phyloP scores from a whole-genome alignment of 2,888 invertebrate genomes.

The Agrypnus murinus region DNA sequence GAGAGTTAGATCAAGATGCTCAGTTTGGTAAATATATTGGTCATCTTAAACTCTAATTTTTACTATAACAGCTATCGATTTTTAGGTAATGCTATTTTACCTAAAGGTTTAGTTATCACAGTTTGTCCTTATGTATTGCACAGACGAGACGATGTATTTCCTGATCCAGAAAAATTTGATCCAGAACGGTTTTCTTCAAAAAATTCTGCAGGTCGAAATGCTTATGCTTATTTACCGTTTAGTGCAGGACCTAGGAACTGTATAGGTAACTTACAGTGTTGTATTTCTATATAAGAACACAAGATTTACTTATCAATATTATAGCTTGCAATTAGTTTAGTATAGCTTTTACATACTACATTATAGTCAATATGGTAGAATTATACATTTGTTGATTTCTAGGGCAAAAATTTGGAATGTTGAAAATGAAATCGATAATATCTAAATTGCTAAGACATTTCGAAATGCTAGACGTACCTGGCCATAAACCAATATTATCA shows the following conservation, averaged over 20 bases:
- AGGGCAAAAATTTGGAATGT: slow-evolving; percentile 72
- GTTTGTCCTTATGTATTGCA: slow-evolving; percentile 72
- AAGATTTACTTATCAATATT: too few species aligned
- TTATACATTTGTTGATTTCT: too few species aligned
- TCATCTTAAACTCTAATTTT: not conserved
- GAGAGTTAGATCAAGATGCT: slow-evolving; percentile 68
- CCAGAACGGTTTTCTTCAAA: slow-evolving; percentile 74
- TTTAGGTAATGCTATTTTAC: slow-evolving; percentile 58
- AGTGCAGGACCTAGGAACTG: too few species aligned
- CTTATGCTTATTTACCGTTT: too few species aligned
- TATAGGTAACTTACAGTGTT: slow-evolving; percentile 63
- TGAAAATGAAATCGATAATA: slow-evolving; percentile 74
- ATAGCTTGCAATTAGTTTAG: too few species aligned
- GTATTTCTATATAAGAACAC: too few species aligned
- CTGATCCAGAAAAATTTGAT: too few species aligned
- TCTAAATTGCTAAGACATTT: slow-evolving; percentile 73
- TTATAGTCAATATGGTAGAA: too few species aligned
- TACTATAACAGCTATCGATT: slow-evolving; percentile 29
- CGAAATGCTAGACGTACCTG: slow-evolving; percentile 60
- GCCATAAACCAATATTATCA: slow-evolving; percentile 70
- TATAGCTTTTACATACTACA: too few species aligned
- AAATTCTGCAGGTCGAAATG: slow-evolving; percentile 65
- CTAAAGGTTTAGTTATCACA: slow-evolving; percentile 69
- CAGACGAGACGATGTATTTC: slow-evolving; percentile 71
- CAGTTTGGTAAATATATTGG: slow-evolving; percentile 58